phyloP scores from a whole-genome alignment of 2,797 vertebrate genomes.

The Darevskia nairensis region DNA sequence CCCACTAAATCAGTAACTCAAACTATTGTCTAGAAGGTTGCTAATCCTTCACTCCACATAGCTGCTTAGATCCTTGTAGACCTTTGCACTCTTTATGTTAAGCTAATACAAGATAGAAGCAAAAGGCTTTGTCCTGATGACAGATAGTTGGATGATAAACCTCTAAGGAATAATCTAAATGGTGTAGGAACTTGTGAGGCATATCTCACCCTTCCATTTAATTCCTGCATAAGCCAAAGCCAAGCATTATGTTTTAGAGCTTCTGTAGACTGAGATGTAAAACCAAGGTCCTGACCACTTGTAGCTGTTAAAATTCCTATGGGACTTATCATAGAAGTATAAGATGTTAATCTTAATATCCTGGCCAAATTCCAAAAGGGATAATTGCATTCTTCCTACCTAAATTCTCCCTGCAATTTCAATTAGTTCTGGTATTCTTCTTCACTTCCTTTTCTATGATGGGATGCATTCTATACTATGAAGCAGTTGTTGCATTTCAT shows the following conservation, averaged over 20 bases:
- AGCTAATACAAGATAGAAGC: neutral
- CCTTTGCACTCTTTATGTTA: neutral
- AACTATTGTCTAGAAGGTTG: constrained; percentile 6
- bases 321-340: constrained; percentile 65
- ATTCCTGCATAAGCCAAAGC: constrained; percentile 21
- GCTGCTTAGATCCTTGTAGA: neutral
- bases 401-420: constrained; percentile 77
- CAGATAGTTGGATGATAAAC: constrained; percentile 46
- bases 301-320: constrained; percentile 72
- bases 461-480: constrained; percentile 37
- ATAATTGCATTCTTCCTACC: constrained; percentile 78
- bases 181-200: constrained; percentile 26
- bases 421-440: constrained; percentile 76
- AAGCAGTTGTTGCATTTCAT: constrained; percentile 75
- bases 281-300: constrained; percentile 46
- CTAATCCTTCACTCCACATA: constrained; percentile 2
- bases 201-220: constrained; percentile 40
- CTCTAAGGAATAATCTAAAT: constrained; percentile 42
- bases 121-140: constrained; percentile 25
- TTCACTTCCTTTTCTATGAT: constrained; percentile 71
- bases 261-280: constrained; percentile 61
- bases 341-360: constrained; percentile 68
- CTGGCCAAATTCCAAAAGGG: constrained; percentile 71
- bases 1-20: constrained; percentile 2
- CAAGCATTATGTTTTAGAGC: constrained; percentile 53